Evolutionary conservation across 2,113 vertebrate genomes (phyloP).

Genomic region (Paradisaea rubra): DNA sequence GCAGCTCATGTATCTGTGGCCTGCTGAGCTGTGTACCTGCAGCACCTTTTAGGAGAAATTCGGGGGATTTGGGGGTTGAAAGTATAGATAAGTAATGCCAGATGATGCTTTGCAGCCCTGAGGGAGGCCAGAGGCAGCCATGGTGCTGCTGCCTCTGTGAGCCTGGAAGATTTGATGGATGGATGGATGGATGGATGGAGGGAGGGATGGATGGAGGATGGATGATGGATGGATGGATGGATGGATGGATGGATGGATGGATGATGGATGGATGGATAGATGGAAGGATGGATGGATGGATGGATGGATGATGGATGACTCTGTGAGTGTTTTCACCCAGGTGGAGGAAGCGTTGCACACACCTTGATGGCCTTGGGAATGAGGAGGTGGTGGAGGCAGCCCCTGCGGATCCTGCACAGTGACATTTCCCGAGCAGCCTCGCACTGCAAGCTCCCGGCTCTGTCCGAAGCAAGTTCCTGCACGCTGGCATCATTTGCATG

Average conservation of each 20-base stretch:
- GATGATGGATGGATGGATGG: not conserved
- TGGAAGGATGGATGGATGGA: not conserved
- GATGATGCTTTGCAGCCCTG: not conserved
- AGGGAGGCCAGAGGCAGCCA: not conserved
- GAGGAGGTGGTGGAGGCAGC: not conserved
- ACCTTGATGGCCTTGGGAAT: not conserved
- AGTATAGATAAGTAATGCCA: accelerated
- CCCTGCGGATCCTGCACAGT: not conserved
- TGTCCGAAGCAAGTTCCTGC: not conserved
- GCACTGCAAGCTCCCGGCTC: not conserved
- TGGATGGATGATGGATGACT: not conserved
- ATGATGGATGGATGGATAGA: not conserved
- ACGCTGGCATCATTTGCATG: not conserved
- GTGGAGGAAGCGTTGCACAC: not conserved
- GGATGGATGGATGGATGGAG: not conserved
- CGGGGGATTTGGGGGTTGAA: accelerated
- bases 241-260: not conserved
- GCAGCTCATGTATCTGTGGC: not conserved
- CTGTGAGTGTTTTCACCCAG: not conserved
- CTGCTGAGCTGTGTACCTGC: not conserved
- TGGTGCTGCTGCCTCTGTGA: accelerated
- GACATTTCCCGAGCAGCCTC: not conserved
- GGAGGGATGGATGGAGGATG: not conserved
- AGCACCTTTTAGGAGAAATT: not conserved
- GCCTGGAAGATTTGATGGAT: not conserved